Conservation (phyloP, 2,113 vertebrate genomes). For the Gadus macrocephalus region DNA sequence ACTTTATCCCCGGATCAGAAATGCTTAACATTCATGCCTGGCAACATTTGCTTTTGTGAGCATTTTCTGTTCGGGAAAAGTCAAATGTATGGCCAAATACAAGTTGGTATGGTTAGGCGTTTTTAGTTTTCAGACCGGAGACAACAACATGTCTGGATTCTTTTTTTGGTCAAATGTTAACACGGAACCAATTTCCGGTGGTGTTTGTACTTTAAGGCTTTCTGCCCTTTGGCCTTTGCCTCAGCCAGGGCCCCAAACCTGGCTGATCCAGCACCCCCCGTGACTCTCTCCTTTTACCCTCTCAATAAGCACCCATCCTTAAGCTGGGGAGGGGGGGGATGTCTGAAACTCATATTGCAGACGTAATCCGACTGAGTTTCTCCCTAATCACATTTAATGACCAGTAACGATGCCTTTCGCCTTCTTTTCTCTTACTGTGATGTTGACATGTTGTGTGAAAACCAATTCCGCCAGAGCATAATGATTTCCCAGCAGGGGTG, state of each 20-base stretch:
- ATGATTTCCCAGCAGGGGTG: slow-evolving; percentile 1
- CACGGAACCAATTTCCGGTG: slow-evolving; percentile 1
- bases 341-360: slow-evolving; percentile 62
- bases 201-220: background rate
- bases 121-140: background rate
- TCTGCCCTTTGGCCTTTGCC: slow-evolving; percentile 32
- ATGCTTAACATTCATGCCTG: slow-evolving; percentile 34
- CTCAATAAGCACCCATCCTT: slow-evolving; percentile 31
- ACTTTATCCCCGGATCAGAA: slow-evolving; percentile 37
- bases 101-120: background rate
- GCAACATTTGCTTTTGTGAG: slow-evolving; percentile 11
- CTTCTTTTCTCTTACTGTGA: slow-evolving; percentile 22
- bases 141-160: slow-evolving; percentile 25
- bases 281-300: slow-evolving; percentile 39
- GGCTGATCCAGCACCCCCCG: slow-evolving; percentile 44
- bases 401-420: slow-evolving; percentile 28
- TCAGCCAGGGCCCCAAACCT: slow-evolving; percentile 47
- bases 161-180: no score
- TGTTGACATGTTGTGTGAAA: slow-evolving; percentile 22
- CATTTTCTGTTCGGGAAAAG: background rate
- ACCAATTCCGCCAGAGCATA: slow-evolving; percentile 7
- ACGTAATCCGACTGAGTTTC: slow-evolving; percentile 55
- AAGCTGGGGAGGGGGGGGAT: slow-evolving; percentile 22
- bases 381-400: slow-evolving; percentile 51
- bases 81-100: no score